Percentiles rank a stretch among this genome's conserved stretches.
These are phyloP conservation scores for Bombus soroeensis DNA, from an alignment of 1,140 invertebrate genomes.

Conservation along the genomic window DNA sequence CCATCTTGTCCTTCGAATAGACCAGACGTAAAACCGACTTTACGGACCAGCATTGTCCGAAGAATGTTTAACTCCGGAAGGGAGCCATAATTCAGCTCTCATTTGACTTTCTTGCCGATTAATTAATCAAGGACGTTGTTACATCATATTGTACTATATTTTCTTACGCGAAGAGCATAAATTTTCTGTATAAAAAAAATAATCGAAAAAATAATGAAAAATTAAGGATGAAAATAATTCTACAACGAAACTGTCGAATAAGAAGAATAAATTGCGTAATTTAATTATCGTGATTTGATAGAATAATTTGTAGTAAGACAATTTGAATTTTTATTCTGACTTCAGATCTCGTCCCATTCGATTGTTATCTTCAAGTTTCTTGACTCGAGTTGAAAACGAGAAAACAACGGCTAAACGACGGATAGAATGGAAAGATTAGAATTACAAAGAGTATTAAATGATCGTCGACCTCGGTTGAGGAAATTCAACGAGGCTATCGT, in stretches of 20 bases:
- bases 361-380: background rate
- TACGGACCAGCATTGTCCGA: background rate
- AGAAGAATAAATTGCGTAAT: too few relatives aligned
- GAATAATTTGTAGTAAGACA: too few relatives aligned
- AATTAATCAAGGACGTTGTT: too few relatives aligned
- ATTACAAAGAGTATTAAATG: conserved; percentile 10
- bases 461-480: conserved; percentile 23
- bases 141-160: too few relatives aligned
- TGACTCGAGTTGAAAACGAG: background rate
- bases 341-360: background rate
- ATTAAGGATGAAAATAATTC: background rate
- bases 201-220: background rate
- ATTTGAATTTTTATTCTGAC: too few relatives aligned
- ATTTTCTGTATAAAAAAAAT: too few relatives aligned
- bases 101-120: background rate
- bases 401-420: background rate
- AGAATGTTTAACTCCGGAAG: background rate
- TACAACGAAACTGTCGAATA: too few relatives aligned
- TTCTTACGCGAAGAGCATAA: too few relatives aligned
- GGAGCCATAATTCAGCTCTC: background rate
- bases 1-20: background rate
- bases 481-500: conserved; percentile 9
- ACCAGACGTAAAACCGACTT: conserved; percentile 26
- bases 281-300: too few relatives aligned
- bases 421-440: background rate